Percentiles rank a stretch among this genome's conserved stretches.
phyloP scores from a whole-genome alignment of 2,888 invertebrate genomes.

The Lasioglossum oenotherae region DNA sequence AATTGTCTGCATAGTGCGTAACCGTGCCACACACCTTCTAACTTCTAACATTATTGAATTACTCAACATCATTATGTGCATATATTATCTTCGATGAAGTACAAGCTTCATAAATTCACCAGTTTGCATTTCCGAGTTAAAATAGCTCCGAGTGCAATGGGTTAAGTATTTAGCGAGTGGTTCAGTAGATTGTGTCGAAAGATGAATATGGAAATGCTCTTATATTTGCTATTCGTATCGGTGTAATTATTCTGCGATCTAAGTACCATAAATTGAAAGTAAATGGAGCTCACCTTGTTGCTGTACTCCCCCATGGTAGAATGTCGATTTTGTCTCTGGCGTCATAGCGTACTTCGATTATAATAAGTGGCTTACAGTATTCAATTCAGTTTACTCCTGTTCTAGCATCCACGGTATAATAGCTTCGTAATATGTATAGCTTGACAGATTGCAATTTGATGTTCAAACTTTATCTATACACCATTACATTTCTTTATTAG shows the following conservation, averaged over 20 bases:
- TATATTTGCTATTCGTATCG: not conserved
- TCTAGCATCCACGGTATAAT: conserved; percentile 34
- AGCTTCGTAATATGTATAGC: conserved; percentile 36
- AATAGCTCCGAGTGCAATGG: too few relatives aligned
- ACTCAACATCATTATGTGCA: too few relatives aligned
- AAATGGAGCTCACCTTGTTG: conserved; percentile 12
- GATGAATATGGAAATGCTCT: not conserved
- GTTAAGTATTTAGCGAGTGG: not conserved
- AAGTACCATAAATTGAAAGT: conserved; percentile 1
- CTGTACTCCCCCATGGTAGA: not conserved
- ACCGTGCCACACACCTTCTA: not conserved
- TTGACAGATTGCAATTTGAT: not conserved
- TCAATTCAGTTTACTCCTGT: conserved; percentile 55
- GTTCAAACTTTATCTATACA: not conserved
- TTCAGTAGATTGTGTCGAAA: not conserved
- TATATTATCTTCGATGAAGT: too few relatives aligned
- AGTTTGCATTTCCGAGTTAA: too few relatives aligned
- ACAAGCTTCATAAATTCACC: too few relatives aligned
- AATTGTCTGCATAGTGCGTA: not conserved
- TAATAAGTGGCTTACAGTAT: conserved; percentile 41
- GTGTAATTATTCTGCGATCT: not conserved
- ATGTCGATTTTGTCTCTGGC: conserved; percentile 22
- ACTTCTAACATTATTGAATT: too few relatives aligned
- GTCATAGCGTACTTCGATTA: conserved; percentile 22
- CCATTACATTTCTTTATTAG: not conserved